phyloP scores from a whole-genome alignment of 2,113 vertebrate genomes.

The Nansenia antarctica region DNA sequence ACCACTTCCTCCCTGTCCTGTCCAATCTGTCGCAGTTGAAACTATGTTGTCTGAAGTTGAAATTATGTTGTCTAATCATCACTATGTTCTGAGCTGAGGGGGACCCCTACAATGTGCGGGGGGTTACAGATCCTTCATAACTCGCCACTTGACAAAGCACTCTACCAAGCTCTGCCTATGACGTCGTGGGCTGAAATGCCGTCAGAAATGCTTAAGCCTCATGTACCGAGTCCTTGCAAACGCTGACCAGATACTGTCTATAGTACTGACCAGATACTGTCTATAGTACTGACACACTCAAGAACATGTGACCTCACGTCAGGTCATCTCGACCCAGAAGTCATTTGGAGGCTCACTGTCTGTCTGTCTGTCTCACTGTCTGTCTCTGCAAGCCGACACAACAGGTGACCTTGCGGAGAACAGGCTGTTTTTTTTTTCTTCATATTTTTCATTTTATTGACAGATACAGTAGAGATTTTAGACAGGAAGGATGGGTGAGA shows the following conservation, averaged over 20 bases:
- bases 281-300: not conserved
- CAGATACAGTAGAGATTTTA: too few relatives aligned
- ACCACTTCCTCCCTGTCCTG: not conserved
- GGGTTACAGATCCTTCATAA: not conserved
- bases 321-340: too few relatives aligned
- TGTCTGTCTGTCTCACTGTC: too few relatives aligned
- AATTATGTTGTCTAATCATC: too few relatives aligned
- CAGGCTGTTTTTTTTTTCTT: not conserved
- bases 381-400: too few relatives aligned
- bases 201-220: not conserved
- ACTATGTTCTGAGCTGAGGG: too few relatives aligned
- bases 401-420: conserved; percentile 23
- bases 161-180: not conserved
- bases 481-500: too few relatives aligned
- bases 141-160: not conserved
- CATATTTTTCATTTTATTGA: too few relatives aligned
- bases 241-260: not conserved
- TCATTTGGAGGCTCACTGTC: too few relatives aligned
- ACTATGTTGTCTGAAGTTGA: too few relatives aligned
- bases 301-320: conserved; percentile 16
- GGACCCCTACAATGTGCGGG: not conserved
- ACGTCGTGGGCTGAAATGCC: not conserved
- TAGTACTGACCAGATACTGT: not conserved
- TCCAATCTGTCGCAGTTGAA: not conserved
- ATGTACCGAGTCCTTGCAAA: not conserved